Evolutionary conservation across 1,140 invertebrate species (phyloP), one percentile per base, ranked within the genome.

Genomic region (Andricus grossulariae): DNA sequence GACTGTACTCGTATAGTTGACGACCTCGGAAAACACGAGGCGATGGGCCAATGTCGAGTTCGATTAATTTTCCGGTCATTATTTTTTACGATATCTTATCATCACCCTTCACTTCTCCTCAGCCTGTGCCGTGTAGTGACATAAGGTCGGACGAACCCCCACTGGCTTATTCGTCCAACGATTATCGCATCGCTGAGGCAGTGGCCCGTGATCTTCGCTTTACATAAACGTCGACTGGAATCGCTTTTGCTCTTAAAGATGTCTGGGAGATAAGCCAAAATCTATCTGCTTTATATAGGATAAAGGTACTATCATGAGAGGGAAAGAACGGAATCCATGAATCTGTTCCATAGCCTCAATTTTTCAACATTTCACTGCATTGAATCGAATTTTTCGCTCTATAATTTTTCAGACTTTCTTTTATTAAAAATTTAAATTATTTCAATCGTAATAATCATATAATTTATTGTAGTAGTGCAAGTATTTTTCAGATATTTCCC

Each of bases 41-140:
- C 84, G 88, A 89, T 88, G 83, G 85, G 66, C 77, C 82, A 79
- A 84, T 76, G 85, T 85, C 86, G 78, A 87, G 80, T 88, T 88
- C 88, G 88, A 90, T 90, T 90, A 90, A 89, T 90, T 90, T 90
- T 89, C 88, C 88, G 88, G 88, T 87, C 88, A 89, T 90, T 90
- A 89, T 88, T 89, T 90, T 91, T 90, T 90, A 90, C 82, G 87
- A 86, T 81, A 86, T 70, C 86, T 88, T 90, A 88, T 88, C 89
- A 82, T 77, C 66, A 70, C 81, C 84, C 81, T 72, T 54, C 75
- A 50, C 39, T 77, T 72, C 73, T 19, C 25, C 45, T 57, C 74
- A 51, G 16, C 57, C 73, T 50, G 70, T 60, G 60, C 71, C 75
- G 75, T 82, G 83, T 80, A 32, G 72, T 83, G 74, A 82, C 81